Evolutionary conservation across 2,888 invertebrate genomes (phyloP).

Genomic region (Polyploca ridens): DNA sequence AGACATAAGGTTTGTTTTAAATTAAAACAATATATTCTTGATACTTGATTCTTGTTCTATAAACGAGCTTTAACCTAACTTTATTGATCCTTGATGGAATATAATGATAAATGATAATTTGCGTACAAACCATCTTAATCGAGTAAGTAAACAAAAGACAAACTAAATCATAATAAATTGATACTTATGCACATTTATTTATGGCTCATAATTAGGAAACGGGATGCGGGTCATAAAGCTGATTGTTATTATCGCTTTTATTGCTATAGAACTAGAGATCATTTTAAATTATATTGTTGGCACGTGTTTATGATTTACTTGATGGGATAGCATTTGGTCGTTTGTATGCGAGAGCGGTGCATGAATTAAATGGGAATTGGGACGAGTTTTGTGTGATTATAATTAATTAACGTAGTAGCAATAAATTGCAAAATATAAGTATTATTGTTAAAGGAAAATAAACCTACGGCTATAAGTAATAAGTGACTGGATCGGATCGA

Average conservation of each 20-base stretch:
- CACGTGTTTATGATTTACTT: constrained; percentile 16
- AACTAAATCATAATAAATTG: not conserved
- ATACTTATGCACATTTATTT: constrained; percentile 3
- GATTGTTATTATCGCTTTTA: constrained; percentile 22
- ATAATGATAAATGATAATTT: no score
- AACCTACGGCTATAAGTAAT: no score
- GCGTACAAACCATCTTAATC: no score
- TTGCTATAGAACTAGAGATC: constrained; percentile 20
- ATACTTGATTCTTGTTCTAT: no score
- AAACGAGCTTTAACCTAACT: no score
- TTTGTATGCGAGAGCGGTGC: not conserved
- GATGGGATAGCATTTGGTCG: constrained; percentile 11
- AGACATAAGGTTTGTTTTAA: no score
- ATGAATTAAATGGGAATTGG: not conserved
- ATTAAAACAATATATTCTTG: no score
- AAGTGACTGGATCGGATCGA: no score
- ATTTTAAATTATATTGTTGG: constrained; percentile 19
- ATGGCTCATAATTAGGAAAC: constrained; percentile 21
- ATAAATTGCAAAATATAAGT: not conserved
- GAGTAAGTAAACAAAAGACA: not conserved
- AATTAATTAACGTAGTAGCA: not conserved
- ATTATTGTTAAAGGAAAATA: no score
- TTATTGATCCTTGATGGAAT: no score
- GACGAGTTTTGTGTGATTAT: not conserved
- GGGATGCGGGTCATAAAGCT: constrained; percentile 24